These are phyloP conservation scores for Criorhina ranunculi DNA, from an alignment of 2,888 invertebrate genomes.

Conservation along the genomic window DNA sequence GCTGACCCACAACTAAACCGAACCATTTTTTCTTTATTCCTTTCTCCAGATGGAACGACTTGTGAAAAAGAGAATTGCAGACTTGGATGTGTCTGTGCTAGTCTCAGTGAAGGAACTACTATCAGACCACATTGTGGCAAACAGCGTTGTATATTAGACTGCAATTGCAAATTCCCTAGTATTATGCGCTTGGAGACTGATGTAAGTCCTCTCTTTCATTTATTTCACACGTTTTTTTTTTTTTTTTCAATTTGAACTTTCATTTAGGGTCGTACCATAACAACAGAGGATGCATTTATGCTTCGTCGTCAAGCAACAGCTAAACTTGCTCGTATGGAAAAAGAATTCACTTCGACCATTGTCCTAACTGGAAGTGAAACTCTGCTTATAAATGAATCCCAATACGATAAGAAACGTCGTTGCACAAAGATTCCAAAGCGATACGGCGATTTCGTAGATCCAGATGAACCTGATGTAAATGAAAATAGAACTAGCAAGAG, in stretches of 20 bases:
- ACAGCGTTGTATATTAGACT: conserved; percentile 84
- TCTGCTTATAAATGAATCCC: conserved; percentile 86
- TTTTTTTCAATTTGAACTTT: conserved; percentile 7
- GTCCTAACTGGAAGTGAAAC: conserved; percentile 88
- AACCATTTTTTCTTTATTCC: not conserved
- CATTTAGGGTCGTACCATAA: conserved; percentile 81
- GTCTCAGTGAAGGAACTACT: conserved; percentile 85
- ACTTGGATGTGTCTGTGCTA: conserved; percentile 89
- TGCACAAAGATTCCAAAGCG: conserved; percentile 87
- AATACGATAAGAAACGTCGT: conserved; percentile 85
- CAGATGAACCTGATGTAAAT: conserved; percentile 76
- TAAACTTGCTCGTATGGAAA: conserved; percentile 88
- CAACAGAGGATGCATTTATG: conserved; percentile 83
- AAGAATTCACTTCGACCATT: conserved; percentile 90
- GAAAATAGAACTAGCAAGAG: conserved; percentile 64
- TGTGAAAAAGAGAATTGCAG: conserved; percentile 87
- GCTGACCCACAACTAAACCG: too few species aligned
- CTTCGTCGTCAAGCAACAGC: conserved; percentile 83
- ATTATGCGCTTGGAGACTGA: conserved; percentile 82
- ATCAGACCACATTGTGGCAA: conserved; percentile 87
- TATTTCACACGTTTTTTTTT: not conserved
- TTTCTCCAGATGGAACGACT: conserved; percentile 46
- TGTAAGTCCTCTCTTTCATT: conserved; percentile 78
- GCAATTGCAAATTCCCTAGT: conserved; percentile 83
- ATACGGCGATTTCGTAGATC: conserved; percentile 85